These are phyloP conservation scores for Tethea ocularis DNA, from an alignment of 2,888 invertebrate genomes.

Conservation along the genomic window DNA sequence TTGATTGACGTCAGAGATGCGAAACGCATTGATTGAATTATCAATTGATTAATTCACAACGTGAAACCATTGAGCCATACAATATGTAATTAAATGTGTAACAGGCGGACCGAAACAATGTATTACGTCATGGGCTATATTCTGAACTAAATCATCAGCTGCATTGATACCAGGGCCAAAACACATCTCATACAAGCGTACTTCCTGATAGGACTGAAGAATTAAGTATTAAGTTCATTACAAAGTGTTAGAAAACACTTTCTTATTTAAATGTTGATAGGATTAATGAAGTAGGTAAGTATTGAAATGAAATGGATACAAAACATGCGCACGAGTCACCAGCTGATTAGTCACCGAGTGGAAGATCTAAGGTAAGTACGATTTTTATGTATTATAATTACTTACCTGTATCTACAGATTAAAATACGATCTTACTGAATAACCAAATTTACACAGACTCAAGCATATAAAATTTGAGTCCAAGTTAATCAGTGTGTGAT, in stretches of 20 bases:
- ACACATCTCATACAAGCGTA: no score
- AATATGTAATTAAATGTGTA: conserved; percentile 23
- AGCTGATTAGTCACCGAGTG: neutral
- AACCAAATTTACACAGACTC: neutral
- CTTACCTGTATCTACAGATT: neutral
- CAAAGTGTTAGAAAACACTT: no score
- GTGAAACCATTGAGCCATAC: conserved; percentile 25
- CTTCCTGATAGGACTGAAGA: no score
- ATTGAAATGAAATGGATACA: neutral
- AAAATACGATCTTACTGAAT: no score
- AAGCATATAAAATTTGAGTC: no score
- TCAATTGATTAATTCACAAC: conserved; percentile 37
- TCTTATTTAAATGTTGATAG: no score
- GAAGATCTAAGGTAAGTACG: neutral
- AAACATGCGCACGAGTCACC: neutral
- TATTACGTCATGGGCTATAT: conserved; percentile 16
- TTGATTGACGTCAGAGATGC: conserved; percentile 3
- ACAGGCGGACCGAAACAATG: conserved; percentile 22
- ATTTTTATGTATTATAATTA: neutral
- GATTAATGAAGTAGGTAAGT: neutral
- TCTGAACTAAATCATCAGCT: conserved; percentile 3
- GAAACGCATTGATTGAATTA: conserved; percentile 24
- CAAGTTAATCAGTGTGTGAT: neutral
- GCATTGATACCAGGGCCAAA: no score
- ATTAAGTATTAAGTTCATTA: no score